These are phyloP conservation scores for Scomberomorus guttatus DNA, from an alignment of 2,797 vertebrate species.

Conservation along the genomic window DNA sequence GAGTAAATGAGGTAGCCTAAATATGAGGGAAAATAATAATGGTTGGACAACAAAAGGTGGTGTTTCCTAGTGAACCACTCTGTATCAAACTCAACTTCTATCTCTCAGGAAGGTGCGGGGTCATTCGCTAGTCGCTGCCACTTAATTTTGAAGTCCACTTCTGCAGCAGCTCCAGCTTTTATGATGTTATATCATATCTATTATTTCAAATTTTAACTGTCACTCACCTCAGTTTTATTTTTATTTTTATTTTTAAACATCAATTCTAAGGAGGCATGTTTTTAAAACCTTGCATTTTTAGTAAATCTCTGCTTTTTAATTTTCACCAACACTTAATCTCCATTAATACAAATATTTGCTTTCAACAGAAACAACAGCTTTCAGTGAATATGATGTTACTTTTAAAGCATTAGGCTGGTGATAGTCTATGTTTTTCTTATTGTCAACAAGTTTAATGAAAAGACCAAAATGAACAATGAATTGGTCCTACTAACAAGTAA, in stretches of 20 bases:
- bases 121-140: neutral
- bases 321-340: neutral
- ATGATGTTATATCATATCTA: neutral
- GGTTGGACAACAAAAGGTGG: neutral
- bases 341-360: neutral
- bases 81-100: neutral
- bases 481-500: neutral
- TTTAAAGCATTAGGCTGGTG: neutral
- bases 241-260: neutral
- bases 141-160: neutral
- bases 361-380: neutral
- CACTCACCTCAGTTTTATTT: neutral
- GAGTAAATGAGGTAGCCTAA: neutral
- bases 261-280: neutral
- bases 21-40: neutral
- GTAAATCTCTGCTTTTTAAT: neutral
- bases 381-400: neutral
- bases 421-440: neutral
- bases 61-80: neutral
- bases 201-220: no score
- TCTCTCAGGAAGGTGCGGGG: neutral
- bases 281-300: neutral
- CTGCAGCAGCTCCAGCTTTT: neutral
- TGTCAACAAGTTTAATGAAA: neutral
- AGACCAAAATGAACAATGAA: neutral